Conservation (phyloP, 2,888 invertebrate genomes). For the Gordius sp. region DNA sequence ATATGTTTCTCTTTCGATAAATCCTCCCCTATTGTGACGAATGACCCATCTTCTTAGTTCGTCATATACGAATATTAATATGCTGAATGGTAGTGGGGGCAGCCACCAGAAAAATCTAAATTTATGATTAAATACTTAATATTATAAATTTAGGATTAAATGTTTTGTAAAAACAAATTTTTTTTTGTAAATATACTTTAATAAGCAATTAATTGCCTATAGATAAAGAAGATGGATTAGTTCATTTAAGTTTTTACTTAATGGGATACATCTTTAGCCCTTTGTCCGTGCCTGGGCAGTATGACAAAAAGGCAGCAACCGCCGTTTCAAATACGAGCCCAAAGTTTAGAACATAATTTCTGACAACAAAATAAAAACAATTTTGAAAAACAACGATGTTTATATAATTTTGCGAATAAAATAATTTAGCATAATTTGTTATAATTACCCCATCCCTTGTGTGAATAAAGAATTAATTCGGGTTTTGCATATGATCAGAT, state of each 20-base stretch:
- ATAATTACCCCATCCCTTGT: conserved; percentile 30
- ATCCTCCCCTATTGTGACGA: conserved; percentile 13
- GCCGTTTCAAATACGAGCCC: conserved; percentile 23
- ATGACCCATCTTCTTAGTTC: conserved; percentile 18
- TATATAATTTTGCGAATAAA: no score
- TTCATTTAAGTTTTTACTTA: no score
- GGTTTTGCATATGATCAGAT: conserved; percentile 34
- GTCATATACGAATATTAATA: conserved; percentile 24
- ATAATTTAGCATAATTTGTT: no score
- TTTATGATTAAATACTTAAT: no score
- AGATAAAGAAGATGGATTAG: no score
- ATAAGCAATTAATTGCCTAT: no score
- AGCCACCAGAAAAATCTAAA: conserved; percentile 16
- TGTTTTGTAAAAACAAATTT: no score
- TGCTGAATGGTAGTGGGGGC: conserved; percentile 18
- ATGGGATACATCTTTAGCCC: conserved; percentile 16
- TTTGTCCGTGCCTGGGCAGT: conserved; percentile 17
- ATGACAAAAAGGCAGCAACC: conserved; percentile 22
- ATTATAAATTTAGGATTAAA: no score
- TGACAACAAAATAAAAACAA: conserved; percentile 15
- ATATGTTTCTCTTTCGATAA: conserved; percentile 15
- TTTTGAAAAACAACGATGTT: background rate
- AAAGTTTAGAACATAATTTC: conserved; percentile 22
- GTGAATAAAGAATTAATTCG: conserved; percentile 32
- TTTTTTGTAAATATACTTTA: no score